Evolutionary conservation across 1,140 invertebrate genomes (phyloP).

Genomic region (Drosophila santomea): DNA sequence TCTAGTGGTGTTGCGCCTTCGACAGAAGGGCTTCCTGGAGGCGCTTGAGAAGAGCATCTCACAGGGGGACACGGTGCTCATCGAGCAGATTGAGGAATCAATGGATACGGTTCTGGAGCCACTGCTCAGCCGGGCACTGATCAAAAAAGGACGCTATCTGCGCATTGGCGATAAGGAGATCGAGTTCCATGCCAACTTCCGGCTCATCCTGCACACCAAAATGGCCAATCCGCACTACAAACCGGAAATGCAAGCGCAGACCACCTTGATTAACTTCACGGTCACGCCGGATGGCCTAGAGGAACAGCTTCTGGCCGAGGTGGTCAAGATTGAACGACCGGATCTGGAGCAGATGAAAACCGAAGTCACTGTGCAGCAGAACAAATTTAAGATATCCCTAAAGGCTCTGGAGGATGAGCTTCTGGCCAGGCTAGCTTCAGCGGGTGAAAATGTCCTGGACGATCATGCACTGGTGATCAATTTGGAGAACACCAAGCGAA

Average conservation of each 20-base stretch:
- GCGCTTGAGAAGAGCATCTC: slow-evolving; percentile 92
- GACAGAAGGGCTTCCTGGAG: slow-evolving; percentile 94
- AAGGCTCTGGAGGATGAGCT: slow-evolving; percentile 96
- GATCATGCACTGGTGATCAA: slow-evolving; percentile 96
- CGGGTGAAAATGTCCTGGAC: slow-evolving; percentile 95
- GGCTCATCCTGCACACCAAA: slow-evolving; percentile 96
- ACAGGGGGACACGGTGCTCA: slow-evolving; percentile 90
- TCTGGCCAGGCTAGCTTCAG: slow-evolving; percentile 93
- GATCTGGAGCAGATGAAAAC: slow-evolving; percentile 93
- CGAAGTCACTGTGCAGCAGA: slow-evolving; percentile 95
- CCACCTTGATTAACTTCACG: slow-evolving; percentile 97
- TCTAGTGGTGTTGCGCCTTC: slow-evolving; percentile 91
- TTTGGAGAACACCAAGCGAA: slow-evolving; percentile 97
- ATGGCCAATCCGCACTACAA: slow-evolving; percentile 98
- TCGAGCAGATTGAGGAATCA: slow-evolving; percentile 96
- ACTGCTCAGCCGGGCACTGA: slow-evolving; percentile 93
- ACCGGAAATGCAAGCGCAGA: slow-evolving; percentile 98
- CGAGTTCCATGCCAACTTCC: slow-evolving; percentile 93
- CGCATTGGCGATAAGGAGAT: slow-evolving; percentile 96
- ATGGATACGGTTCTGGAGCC: slow-evolving; percentile 97
- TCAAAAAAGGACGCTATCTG: slow-evolving; percentile 91
- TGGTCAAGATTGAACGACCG: slow-evolving; percentile 96
- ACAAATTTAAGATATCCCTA: slow-evolving; percentile 96
- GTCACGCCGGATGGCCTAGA: slow-evolving; percentile 97
- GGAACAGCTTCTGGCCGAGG: slow-evolving; percentile 97